A percentile compares a stretch with the other conserved stretches of the same genome.
phyloP scores from a whole-genome alignment of 1,140 invertebrate species.

The Globodera rostochiensis region DNA sequence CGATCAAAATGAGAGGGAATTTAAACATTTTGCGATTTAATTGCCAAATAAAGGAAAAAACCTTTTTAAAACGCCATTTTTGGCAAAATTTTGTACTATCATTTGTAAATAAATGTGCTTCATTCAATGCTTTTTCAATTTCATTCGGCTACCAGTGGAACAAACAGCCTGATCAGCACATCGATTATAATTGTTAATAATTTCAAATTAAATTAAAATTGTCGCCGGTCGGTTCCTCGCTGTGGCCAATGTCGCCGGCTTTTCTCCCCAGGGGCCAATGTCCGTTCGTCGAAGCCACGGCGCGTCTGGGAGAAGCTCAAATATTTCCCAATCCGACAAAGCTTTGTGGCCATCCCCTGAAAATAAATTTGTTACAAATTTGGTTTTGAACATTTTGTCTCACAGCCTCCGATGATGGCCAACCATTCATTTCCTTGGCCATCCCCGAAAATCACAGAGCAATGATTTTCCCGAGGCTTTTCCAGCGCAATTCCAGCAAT shows the following conservation, averaged over 20 bases:
- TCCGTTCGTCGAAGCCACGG: not conserved
- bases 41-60: too few relatives aligned
- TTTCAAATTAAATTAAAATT: not conserved
- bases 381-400: not conserved
- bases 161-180: too few relatives aligned
- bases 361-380: not conserved
- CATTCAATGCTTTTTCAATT: too few relatives aligned
- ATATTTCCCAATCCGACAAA: not conserved
- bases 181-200: too few relatives aligned
- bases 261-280: not conserved
- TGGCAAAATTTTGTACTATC: too few relatives aligned
- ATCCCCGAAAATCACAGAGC: not conserved
- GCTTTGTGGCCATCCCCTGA: not conserved
- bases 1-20: too few relatives aligned
- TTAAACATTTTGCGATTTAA: too few relatives aligned
- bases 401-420: slow-evolving; percentile 5
- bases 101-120: too few relatives aligned
- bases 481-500: not conserved
- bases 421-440: not conserved
- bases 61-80: too few relatives aligned
- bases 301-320: not conserved
- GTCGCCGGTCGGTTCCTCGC: slow-evolving; percentile 1
- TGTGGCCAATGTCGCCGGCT: not conserved
- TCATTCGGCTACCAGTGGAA: too few relatives aligned
- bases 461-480: slow-evolving; percentile 1